These are phyloP conservation scores for Callaeas wilsoni DNA, from an alignment of 2,113 vertebrate genomes.

Conservation along the genomic window DNA sequence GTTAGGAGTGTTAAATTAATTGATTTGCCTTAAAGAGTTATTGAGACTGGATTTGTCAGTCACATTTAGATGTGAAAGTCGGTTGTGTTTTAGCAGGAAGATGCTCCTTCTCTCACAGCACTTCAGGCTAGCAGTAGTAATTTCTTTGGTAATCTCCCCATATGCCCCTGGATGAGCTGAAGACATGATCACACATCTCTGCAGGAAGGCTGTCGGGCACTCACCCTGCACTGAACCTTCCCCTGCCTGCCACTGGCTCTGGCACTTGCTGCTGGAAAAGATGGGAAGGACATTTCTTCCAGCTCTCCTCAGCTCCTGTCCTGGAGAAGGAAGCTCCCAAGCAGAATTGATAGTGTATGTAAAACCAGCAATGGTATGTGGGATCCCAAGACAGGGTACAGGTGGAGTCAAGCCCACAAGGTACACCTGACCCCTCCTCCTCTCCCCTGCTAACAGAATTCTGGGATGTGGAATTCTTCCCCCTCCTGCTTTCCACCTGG, in stretches of 20 bases:
- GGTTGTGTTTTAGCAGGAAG: not conserved
- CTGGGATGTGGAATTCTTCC: not conserved
- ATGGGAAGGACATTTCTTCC: not conserved
- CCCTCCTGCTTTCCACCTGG: not conserved
- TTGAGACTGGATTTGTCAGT: not conserved
- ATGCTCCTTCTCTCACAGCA: not conserved
- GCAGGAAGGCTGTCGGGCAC: not conserved
- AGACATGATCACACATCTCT: not conserved
- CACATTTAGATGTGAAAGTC: not conserved
- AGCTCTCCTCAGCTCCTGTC: not conserved
- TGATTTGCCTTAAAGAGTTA: not conserved
- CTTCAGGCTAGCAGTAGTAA: not conserved
- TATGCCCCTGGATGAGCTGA: not conserved
- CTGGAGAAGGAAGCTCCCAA: not conserved
- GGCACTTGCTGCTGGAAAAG: not conserved
- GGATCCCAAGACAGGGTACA: not conserved
- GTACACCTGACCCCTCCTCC: not conserved
- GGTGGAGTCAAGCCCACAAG: not conserved
- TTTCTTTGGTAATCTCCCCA: not conserved
- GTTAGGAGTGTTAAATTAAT: not conserved
- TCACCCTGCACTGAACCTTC: not conserved
- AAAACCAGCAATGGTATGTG: not conserved
- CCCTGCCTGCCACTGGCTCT: not conserved
- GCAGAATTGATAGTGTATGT: fast-evolving
- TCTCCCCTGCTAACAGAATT: not conserved